These are phyloP conservation scores for Autographa pulchrina DNA, from an alignment of 2,888 invertebrate genomes.

Conservation along the genomic window DNA sequence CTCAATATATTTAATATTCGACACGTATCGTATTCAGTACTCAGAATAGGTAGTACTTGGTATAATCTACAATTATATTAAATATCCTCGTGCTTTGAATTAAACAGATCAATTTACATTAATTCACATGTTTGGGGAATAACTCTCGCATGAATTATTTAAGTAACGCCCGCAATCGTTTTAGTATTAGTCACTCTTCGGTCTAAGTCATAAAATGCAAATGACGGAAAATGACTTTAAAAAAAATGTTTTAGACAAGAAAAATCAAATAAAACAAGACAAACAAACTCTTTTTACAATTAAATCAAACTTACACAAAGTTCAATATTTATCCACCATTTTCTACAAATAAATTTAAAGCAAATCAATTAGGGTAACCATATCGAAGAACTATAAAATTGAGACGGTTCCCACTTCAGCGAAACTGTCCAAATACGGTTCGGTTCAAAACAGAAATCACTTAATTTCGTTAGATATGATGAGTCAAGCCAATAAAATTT, in stretches of 20 bases:
- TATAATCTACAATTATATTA: constrained; percentile 38
- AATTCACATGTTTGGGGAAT: constrained; percentile 3
- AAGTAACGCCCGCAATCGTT: neutral
- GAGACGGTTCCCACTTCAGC: constrained; percentile 20
- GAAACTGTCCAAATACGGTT: constrained; percentile 45
- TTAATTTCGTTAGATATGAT: constrained; percentile 57
- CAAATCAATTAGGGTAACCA: constrained; percentile 47
- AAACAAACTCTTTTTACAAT: too few relatives aligned
- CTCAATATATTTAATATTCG: constrained; percentile 27
- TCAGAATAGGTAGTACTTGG: constrained; percentile 21
- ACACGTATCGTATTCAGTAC: constrained; percentile 14
- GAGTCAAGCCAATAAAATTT: constrained; percentile 58
- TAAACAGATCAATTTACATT: constrained; percentile 14
- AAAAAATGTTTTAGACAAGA: too few relatives aligned
- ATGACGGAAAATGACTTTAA: too few relatives aligned
- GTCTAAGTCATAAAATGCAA: neutral
- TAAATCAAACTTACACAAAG: too few relatives aligned
- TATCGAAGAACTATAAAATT: constrained; percentile 44
- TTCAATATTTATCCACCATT: neutral
- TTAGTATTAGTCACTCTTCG: neutral
- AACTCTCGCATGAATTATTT: neutral
- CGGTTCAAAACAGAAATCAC: constrained; percentile 53
- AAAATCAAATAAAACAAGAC: too few relatives aligned
- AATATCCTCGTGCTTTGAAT: constrained; percentile 16
- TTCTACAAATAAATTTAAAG: constrained; percentile 3